Evolutionary conservation across 2,797 vertebrate species (phyloP), one percentile per base, ranked within the genome.

Genomic region (Amblyopsis hoosieri): DNA sequence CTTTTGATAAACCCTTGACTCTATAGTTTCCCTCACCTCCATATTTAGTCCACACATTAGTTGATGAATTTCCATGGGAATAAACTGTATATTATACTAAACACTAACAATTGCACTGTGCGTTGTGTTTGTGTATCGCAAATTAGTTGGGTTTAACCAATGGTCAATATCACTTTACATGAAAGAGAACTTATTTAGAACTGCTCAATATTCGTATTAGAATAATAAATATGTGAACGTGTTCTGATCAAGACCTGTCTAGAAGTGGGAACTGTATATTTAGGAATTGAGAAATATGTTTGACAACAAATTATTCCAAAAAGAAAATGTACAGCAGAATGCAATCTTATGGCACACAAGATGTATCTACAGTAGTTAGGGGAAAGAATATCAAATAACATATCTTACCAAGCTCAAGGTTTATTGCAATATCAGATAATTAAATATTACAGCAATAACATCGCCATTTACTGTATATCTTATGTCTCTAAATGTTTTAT

Each of bases 361-460:
- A 29, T 29, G 23, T 4, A 29, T 3, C 23, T 29, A 29, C 23
- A 29, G 23, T 12, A 54, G 15, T 49, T 56, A 60, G 33, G 13
- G n/a, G 69, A 37, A 54, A 64, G 14, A 13, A 9, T 48, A 62
- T 4, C n/a, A 0, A 12, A 42, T 0, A 45, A 47, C 23, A 9
- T 64, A 17, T 56, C 63, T 68, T 76, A 60, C 50, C 62, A 75
- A 72, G 13, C 13, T 2, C 37, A 9, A 42, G 61, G 33, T 81
- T 77, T 80, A 76, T 76, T 75, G 37, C 37, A 42, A 42, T 42
- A 42, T 42, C 37, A 42, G 10, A 42, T 7, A 42, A 42, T 42
- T 7, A 2, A 42, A 42, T 42, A 42, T 42, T 42, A 42, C 37
- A 42, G 2, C 52, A 54, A 33, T 31, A 54, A 45, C 6, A 58